Percentiles rank a stretch among this genome's conserved stretches.
Conservation (phyloP, 1,140 invertebrate species). For the Papilio dardanus region DNA sequence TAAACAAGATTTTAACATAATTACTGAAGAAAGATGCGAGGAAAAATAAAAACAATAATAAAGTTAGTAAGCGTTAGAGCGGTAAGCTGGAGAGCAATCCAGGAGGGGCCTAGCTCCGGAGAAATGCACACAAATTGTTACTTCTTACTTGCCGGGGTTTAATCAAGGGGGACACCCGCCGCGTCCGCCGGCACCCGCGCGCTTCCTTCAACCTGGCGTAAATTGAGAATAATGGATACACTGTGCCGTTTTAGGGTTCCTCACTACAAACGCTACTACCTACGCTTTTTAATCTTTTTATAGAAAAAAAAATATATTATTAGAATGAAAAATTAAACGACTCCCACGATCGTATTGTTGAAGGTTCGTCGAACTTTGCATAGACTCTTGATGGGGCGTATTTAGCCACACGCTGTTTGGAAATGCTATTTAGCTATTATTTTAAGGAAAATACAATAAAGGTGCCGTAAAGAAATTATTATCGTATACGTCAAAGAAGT, state of each 20-base stretch:
- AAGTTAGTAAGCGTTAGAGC: slow-evolving; percentile 38
- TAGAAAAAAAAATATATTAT: slow-evolving; percentile 36
- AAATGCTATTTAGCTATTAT: too few relatives aligned
- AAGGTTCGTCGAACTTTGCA: too few relatives aligned
- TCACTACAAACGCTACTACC: slow-evolving; percentile 46
- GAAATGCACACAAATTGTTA: slow-evolving; percentile 76
- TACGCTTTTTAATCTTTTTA: slow-evolving; percentile 43
- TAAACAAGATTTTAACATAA: background rate
- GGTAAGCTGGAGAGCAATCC: slow-evolving; percentile 56
- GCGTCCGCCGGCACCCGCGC: slow-evolving; percentile 57
- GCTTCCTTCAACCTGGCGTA: slow-evolving; percentile 71
- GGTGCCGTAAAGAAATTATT: too few relatives aligned
- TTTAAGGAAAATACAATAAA: too few relatives aligned
- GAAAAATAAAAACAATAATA: slow-evolving; percentile 42
- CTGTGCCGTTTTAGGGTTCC: slow-evolving; percentile 67
- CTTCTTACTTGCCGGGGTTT: slow-evolving; percentile 73
- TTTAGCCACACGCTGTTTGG: too few relatives aligned
- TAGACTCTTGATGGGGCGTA: too few relatives aligned
- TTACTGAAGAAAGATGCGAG: background rate
- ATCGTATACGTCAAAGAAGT: too few relatives aligned
- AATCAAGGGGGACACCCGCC: slow-evolving; percentile 80
- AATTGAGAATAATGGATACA: slow-evolving; percentile 80
- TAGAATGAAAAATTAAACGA: background rate
- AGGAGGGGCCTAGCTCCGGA: slow-evolving; percentile 45
- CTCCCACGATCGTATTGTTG: too few relatives aligned